Base-by-base conservation (phyloP, 2,113 vertebrate genomes). In the Eretmochelys imbricata region DNA sequence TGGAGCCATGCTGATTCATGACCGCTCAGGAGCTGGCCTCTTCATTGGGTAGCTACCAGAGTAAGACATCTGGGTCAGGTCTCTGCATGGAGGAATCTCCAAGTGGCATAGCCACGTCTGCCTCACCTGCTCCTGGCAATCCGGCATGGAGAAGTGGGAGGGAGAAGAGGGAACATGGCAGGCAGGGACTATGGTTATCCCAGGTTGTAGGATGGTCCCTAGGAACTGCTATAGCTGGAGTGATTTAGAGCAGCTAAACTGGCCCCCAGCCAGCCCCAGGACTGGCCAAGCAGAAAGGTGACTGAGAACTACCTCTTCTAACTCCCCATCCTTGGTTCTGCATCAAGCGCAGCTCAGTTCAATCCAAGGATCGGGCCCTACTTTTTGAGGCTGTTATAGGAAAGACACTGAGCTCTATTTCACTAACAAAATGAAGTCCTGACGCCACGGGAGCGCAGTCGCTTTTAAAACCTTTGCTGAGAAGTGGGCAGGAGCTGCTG, bases 401-500 rank as follows among this genome's bases (percentile, higher is more conserved):
- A 42, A 24, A n/a, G 65, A 22, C 10, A 3, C 19, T 24, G n/a
- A 75, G n/a, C 8, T 38, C 17, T 42, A 11, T 75, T 38, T 38
- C 69, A 42, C 38, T 75, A 10, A 38, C 38, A 38, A 24, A 42
- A 38, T 42, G 19, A 38, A 72, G 65, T 19, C 65, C 35, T 38
- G 38, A 19, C n/a, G 16, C 8, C 79, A 38, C 31, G 2, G 19
- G 80, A 4, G 8, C 84, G 53, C 78, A 29, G 31, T 0, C 86
- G 25, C 48, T 93, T 9, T 55, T 35, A 72, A 13, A 0, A 0
- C 17, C 5, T 1, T 1, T 54, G 12, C 27, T 5, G 72, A 89
- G 54, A 91, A 38, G 17, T 25, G n/a, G 46, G 8, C 14, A 2
- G 1, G 84, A 90, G 53, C 1, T 65, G 57, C 1, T 65, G 62